These are phyloP conservation scores for Leguminivora glycinivorella DNA, from an alignment of 1,140 invertebrate genomes.

Conservation along the genomic window DNA sequence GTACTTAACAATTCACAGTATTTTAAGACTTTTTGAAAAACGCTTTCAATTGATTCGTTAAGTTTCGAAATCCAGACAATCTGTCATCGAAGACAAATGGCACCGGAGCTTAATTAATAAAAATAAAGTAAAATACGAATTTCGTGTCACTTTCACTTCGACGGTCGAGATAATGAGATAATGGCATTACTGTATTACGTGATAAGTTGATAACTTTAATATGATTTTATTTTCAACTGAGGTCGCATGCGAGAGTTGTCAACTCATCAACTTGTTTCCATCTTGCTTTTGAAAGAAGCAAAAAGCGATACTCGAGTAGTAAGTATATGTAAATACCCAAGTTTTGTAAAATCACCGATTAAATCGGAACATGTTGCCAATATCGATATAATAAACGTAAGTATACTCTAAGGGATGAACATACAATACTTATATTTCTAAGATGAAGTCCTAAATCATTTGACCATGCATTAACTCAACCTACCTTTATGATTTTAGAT, in stretches of 20 bases:
- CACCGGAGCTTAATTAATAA: constrained; percentile 18
- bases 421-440: too few relatives aligned
- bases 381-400: too few relatives aligned
- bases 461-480: too few relatives aligned
- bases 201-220: neutral
- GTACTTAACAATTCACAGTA: neutral
- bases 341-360: too few relatives aligned
- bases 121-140: constrained; percentile 1
- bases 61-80: constrained; percentile 16
- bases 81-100: constrained; percentile 25
- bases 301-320: too few relatives aligned
- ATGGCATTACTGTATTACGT: neutral
- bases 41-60: neutral
- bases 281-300: too few relatives aligned
- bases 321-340: too few relatives aligned
- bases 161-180: constrained; percentile 4
- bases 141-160: constrained; percentile 9
- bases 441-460: too few relatives aligned
- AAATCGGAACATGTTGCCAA: too few relatives aligned
- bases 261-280: neutral
- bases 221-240: neutral
- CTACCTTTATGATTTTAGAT: too few relatives aligned
- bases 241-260: neutral
- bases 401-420: too few relatives aligned
- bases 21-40: neutral